Evolutionary conservation across 1,140 invertebrate genomes (phyloP).

Genomic region (Triops cancriformis): DNA sequence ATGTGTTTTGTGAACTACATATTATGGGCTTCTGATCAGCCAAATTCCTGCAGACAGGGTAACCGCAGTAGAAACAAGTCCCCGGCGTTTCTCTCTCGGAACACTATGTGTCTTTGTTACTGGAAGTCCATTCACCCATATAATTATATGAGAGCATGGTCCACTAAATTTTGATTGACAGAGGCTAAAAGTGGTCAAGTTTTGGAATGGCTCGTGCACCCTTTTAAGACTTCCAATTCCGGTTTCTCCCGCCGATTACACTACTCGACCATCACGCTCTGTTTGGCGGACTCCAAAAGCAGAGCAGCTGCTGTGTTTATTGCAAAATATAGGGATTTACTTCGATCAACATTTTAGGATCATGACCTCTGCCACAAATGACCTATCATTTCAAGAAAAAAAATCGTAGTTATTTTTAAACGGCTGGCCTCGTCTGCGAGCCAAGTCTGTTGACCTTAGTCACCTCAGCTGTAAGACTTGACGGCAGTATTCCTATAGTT

Average conservation of each 20-base stretch:
- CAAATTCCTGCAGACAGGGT: too few species aligned
- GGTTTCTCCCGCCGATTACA: not conserved
- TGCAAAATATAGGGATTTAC: not conserved
- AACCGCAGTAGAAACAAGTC: too few species aligned
- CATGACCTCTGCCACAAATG: not conserved
- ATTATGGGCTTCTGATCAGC: too few species aligned
- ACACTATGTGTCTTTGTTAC: too few species aligned
- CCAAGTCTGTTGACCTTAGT: too few species aligned
- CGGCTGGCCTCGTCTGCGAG: too few species aligned
- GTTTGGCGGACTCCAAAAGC: not conserved
- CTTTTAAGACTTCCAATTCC: not conserved
- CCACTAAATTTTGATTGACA: slow-evolving; percentile 1
- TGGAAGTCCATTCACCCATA: not conserved
- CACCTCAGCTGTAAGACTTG: too few species aligned
- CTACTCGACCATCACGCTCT: not conserved
- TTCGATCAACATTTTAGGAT: not conserved
- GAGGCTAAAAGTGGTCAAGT: not conserved
- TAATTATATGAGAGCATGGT: not conserved
- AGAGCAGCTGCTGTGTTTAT: not conserved
- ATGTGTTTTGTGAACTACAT: too few species aligned
- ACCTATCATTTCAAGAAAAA: too few species aligned
- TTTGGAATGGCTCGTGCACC: slow-evolving; percentile 4
- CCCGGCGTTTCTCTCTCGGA: too few species aligned
- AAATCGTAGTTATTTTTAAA: too few species aligned
- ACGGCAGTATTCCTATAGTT: too few species aligned